Evolutionary conservation across 2,888 invertebrate genomes (phyloP), one percentile per base, ranked within the genome.

Genomic region (Ethmia dodecea): DNA sequence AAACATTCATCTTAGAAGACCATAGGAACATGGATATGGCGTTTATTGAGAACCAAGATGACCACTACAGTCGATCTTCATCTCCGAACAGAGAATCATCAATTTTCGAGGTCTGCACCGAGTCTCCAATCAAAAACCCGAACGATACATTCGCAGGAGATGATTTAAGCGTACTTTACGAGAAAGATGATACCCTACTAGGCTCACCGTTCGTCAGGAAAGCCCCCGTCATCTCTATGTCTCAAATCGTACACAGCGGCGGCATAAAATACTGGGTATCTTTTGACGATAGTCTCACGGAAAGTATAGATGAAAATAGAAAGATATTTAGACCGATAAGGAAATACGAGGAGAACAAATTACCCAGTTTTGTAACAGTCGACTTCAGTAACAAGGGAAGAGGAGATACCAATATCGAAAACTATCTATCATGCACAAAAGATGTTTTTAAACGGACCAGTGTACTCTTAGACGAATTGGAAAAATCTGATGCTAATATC

Each of bases 211-310:
- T 84, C 28, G 43, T 68, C 0, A 81, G 65, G 42, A 62, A 56
- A 32, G 54, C 69, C 0, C 55, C 75, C 0, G 66, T 86, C 0
- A 60, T 83, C 15, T 59, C 84, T 0, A 86, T 86, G 79, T 79
- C 80, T 0, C 84, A 77, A 25, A 80, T 65, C 0, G 69, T 63
- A 28, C 69, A 79, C 24, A 63, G 55, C 0, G 83, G 86, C 0
- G 86, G 86, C 0, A 54, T 84, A 0, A 86, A 84, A 43, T 86
- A 80, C 28, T 86, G 86, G 86, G 20, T 86, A 0, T 86, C 84
- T 0, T 86, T 86, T 34, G 81, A 86, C 26, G 77, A 81, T 9
- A 62, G 55, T 33, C 1, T 50, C 0, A 37, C 45, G 1, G 51
- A 66, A n/a, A 39, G 44, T 3, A 20, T 10, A 2, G 52, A 58